Percentiles rank a stretch among this genome's conserved stretches.
These are phyloP conservation scores for Nowickia ferox DNA, from an alignment of 2,888 invertebrate species.

Conservation along the genomic window DNA sequence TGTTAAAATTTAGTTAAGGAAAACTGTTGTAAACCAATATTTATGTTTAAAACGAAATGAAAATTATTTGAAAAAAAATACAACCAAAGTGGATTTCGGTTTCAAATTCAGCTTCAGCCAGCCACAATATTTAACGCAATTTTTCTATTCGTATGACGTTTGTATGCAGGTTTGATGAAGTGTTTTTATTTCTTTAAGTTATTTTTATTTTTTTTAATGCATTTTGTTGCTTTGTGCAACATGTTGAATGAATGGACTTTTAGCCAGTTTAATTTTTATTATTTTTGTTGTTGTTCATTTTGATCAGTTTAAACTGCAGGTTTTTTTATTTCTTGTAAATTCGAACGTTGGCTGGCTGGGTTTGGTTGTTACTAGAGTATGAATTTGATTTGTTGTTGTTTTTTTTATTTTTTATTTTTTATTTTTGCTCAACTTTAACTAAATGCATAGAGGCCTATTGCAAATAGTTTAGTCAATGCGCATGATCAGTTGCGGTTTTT, in stretches of 20 bases:
- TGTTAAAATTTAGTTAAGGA: constrained; percentile 15
- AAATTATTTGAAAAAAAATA: constrained; percentile 23
- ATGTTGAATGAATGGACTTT: constrained; percentile 71
- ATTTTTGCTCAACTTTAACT: constrained; percentile 56
- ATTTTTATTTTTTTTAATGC: not conserved
- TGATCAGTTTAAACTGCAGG: constrained; percentile 53
- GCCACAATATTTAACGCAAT: constrained; percentile 66
- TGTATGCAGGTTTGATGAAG: constrained; percentile 31
- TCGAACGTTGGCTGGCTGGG: constrained; percentile 54
- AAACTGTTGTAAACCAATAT: constrained; percentile 16
- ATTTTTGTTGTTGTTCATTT: constrained; percentile 28
- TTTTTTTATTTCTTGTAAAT: constrained; percentile 45
- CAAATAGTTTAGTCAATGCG: constrained; percentile 65
- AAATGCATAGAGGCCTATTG: constrained; percentile 65
- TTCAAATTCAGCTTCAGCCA: constrained; percentile 36
- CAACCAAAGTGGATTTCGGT: constrained; percentile 55
- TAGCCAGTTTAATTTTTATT: constrained; percentile 60
- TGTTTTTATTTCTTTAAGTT: constrained; percentile 23
- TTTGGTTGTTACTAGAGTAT: constrained; percentile 35
- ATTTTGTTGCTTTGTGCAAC: constrained; percentile 60
- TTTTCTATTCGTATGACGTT: constrained; percentile 45
- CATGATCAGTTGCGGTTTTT: constrained; percentile 83
- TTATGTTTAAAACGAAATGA: constrained; percentile 46
- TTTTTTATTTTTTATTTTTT: constrained; percentile 9
- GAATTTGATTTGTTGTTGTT: constrained; percentile 46